Evolutionary conservation across 2,113 vertebrate species (phyloP).

Genomic region (Caretta caretta): DNA sequence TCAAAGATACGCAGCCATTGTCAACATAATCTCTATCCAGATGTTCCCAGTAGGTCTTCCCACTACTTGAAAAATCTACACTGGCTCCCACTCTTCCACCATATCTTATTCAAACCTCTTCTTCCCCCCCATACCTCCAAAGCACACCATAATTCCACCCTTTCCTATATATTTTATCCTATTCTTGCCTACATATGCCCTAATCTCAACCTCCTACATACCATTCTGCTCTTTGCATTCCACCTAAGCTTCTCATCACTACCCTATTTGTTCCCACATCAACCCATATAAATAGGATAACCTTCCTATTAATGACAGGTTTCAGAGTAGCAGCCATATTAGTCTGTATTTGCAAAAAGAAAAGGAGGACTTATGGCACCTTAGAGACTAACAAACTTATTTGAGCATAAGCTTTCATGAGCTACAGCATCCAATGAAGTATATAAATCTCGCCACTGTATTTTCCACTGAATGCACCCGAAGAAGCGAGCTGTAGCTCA

Average conservation of each 20-base stretch:
- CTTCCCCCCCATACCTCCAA: no score
- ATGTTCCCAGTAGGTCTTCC: neutral
- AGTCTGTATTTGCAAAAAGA: no score
- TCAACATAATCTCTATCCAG: neutral
- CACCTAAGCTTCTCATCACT: neutral
- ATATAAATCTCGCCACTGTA: no score
- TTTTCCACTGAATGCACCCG: no score
- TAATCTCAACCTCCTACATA: neutral
- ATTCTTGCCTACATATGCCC: neutral
- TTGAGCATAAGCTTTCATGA: no score
- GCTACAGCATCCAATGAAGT: no score
- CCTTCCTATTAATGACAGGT: neutral
- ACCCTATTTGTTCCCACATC: neutral
- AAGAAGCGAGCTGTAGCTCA: no score
- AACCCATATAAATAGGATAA: neutral
- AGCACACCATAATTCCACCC: neutral
- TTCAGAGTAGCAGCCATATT: no score
- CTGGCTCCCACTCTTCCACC: no score
- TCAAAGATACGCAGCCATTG: neutral
- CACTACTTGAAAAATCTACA: neutral
- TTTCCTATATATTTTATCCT: neutral
- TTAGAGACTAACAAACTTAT: no score
- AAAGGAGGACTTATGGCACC: no score
- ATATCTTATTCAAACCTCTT: neutral
- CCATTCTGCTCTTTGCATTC: neutral